phyloP scores from a whole-genome alignment of 2,888 invertebrate genomes.

The Drosophila meridiana region DNA sequence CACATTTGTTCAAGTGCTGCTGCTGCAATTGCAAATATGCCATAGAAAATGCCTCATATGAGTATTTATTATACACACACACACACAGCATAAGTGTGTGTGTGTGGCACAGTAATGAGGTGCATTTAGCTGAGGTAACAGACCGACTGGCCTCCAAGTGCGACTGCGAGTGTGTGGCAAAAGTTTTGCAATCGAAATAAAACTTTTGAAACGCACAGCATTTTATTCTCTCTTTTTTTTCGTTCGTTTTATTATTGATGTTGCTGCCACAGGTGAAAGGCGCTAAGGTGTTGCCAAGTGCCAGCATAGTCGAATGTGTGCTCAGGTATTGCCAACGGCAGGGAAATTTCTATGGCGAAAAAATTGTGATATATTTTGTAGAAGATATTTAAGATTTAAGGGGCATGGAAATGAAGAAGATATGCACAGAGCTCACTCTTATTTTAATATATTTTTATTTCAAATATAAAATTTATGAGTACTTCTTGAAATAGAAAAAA shows the following conservation, averaged over 20 bases:
- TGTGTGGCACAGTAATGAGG: slow-evolving; percentile 69
- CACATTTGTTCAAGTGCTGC: slow-evolving; percentile 64
- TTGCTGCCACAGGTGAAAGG: slow-evolving; percentile 23
- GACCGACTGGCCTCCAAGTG: slow-evolving; percentile 44
- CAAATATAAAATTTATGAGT: neutral
- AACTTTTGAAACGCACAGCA: slow-evolving; percentile 44
- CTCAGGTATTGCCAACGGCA: slow-evolving; percentile 7
- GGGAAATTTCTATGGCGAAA: neutral
- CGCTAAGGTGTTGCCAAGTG: slow-evolving; percentile 53
- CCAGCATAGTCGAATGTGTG: slow-evolving; percentile 12
- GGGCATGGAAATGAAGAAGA: neutral
- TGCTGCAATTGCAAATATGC: slow-evolving; percentile 68
- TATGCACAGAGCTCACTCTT: too few species aligned
- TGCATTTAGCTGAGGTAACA: slow-evolving; percentile 70
- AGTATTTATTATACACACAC: slow-evolving; percentile 46
- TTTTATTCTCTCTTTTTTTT: slow-evolving; percentile 13
- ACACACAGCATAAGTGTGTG: slow-evolving; percentile 15
- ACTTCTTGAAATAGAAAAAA: neutral
- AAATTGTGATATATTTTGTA: neutral
- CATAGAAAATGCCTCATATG: slow-evolving; percentile 70
- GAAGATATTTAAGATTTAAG: neutral
- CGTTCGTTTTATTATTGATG: slow-evolving; percentile 29
- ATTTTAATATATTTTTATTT: too few species aligned
- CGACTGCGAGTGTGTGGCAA: slow-evolving; percentile 20
- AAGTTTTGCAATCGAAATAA: slow-evolving; percentile 33